These are phyloP conservation scores for Dicrostonyx torquatus DNA, from an alignment of 2,797 vertebrate species.

Conservation along the genomic window DNA sequence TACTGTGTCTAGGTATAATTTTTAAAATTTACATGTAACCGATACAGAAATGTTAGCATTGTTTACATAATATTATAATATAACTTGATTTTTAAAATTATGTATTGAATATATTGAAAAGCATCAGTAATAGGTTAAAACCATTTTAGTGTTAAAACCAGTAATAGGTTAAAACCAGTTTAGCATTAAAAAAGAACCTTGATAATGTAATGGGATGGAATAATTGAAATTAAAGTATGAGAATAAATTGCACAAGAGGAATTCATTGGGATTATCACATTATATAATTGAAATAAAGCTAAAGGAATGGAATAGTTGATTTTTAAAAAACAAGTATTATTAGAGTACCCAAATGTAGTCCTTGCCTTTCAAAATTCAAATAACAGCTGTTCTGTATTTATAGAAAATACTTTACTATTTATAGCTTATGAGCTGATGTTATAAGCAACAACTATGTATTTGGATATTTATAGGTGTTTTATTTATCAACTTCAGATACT, in stretches of 20 bases:
- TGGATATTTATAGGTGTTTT: constrained; percentile 73
- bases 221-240: constrained; percentile 51
- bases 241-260: constrained; percentile 10
- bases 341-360: constrained; percentile 24
- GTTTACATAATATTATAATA: constrained; percentile 6
- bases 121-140: constrained; percentile 10
- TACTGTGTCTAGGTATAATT: neutral
- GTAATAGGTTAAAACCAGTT: constrained; percentile 4
- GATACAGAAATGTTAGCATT: neutral
- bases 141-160: constrained; percentile 6
- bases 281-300: constrained; percentile 16
- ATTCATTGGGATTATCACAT: neutral
- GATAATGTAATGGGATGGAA: neutral
- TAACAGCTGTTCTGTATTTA: constrained; percentile 75
- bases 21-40: constrained; percentile 25
- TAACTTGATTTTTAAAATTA: constrained; percentile 16
- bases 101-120: neutral
- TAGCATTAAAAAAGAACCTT: constrained; percentile 1
- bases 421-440: constrained; percentile 70
- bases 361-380: constrained; percentile 64
- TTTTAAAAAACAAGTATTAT: constrained; percentile 21
- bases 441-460: constrained; percentile 65
- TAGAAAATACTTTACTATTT: constrained; percentile 71
- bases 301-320: neutral
- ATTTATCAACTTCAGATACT: constrained; percentile 51